Percentiles rank a stretch among this genome's conserved stretches.
Evolutionary conservation across 2,113 vertebrate genomes (phyloP).

Genomic region (Cynocephalus volans): DNA sequence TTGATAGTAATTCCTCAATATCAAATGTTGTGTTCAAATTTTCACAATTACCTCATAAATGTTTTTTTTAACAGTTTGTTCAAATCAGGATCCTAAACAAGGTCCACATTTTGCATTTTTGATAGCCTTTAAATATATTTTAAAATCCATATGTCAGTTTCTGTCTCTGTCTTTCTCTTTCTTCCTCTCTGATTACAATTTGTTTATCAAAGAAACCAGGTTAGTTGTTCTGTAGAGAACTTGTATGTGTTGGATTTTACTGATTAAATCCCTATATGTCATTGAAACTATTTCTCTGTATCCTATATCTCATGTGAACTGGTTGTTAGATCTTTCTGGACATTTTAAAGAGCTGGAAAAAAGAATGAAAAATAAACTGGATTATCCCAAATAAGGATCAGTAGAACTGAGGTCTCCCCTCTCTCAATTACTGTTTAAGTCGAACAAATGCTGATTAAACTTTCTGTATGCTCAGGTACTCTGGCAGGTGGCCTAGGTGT

Average conservation of each 20-base stretch:
- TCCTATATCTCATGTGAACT: not conserved
- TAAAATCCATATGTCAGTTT: not conserved
- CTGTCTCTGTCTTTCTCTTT: too few relatives aligned
- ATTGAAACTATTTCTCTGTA: not conserved
- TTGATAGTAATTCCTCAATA: not conserved
- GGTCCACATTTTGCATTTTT: not conserved
- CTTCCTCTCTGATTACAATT: not conserved
- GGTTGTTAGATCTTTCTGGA: not conserved
- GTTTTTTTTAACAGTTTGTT: not conserved
- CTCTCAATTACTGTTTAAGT: not conserved
- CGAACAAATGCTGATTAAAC: not conserved
- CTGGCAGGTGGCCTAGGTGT: not conserved
- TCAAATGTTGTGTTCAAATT: conserved; percentile 11
- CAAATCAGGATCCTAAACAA: not conserved
- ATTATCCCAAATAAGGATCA: not conserved
- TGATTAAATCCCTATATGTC: not conserved
- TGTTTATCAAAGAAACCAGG: not conserved
- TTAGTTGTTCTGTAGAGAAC: not conserved
- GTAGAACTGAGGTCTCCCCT: not conserved
- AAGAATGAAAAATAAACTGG: not conserved
- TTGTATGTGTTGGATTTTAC: not conserved
- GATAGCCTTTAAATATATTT: not conserved
- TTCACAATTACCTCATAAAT: not conserved
- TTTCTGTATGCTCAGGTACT: not conserved
- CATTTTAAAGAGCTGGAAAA: not conserved